A percentile compares a stretch with the other conserved stretches of the same genome.
Conservation (phyloP, 1,140 invertebrate species). For the Brachionus calyciflorus region DNA sequence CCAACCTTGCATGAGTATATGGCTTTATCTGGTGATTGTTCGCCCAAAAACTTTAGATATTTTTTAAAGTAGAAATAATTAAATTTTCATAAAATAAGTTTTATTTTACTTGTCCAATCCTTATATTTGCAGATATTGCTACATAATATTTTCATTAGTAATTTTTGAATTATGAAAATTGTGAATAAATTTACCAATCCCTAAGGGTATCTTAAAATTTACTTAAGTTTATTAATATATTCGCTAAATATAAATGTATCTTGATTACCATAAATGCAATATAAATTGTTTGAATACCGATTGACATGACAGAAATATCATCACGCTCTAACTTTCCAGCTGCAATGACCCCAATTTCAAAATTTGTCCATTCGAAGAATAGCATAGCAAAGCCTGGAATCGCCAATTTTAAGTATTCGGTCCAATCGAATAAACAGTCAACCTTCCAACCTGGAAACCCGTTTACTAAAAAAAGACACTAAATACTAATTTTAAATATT, state of each 20-base stretch:
- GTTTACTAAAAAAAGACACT: background rate
- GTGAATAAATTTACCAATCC: background rate
- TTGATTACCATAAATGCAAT: constrained; percentile 16
- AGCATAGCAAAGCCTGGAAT: constrained; percentile 30
- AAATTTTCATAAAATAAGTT: background rate
- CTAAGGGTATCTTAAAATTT: constrained; percentile 3
- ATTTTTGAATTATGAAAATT: background rate
- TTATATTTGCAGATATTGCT: constrained; percentile 14
- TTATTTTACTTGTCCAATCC: constrained; percentile 1
- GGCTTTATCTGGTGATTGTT: background rate
- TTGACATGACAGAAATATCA: constrained; percentile 30
- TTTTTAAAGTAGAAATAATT: constrained; percentile 1
- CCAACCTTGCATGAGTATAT: constrained; percentile 7
- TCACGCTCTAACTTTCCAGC: constrained; percentile 9
- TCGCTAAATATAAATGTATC: too few species aligned
- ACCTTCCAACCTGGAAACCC: background rate
- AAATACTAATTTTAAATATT: background rate
- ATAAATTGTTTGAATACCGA: constrained; percentile 42
- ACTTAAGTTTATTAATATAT: background rate
- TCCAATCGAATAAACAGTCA: constrained; percentile 30
- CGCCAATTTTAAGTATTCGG: constrained; percentile 25
- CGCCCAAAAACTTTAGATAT: background rate
- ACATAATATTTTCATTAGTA: background rate
- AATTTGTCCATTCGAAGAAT: constrained; percentile 45
- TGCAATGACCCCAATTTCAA: constrained; percentile 26